Percentiles rank a stretch among this genome's conserved stretches.
Conservation (phyloP, 2,797 vertebrate species). For the Adrianichthys oophorus region DNA sequence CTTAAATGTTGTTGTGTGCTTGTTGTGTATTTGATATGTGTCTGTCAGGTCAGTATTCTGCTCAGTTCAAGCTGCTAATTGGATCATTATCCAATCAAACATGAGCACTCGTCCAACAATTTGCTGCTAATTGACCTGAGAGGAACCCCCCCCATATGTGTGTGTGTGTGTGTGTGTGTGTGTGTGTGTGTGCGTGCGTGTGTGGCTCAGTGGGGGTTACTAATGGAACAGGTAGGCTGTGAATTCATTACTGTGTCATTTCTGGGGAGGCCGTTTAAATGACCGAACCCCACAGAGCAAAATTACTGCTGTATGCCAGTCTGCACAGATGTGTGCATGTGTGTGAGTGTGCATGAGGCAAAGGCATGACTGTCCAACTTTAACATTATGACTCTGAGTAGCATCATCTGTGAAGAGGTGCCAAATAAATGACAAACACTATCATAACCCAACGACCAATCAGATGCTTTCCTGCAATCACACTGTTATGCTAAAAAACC, state of each 20-base stretch:
- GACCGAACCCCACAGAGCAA: slow-evolving; percentile 41
- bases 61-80: slow-evolving; percentile 20
- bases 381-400: too few relatives aligned
- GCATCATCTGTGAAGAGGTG: too few relatives aligned
- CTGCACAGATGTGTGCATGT: not conserved
- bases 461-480: not conserved
- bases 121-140: slow-evolving; percentile 51
- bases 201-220: slow-evolving; percentile 43
- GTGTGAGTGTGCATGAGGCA: not conserved
- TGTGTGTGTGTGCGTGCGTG: slow-evolving; percentile 8
- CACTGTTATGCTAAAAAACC: too few relatives aligned
- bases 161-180: slow-evolving; percentile 10
- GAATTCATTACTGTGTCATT: slow-evolving; percentile 67
- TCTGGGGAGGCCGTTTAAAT: slow-evolving; percentile 58
- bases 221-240: slow-evolving; percentile 63
- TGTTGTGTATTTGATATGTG: not conserved
- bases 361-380: not conserved
- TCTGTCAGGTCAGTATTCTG: slow-evolving; percentile 5
- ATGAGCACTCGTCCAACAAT: slow-evolving; percentile 32
- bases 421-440: too few relatives aligned
- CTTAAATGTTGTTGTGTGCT: not conserved
- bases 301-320: slow-evolving; percentile 30
- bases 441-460: not conserved
- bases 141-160: slow-evolving; percentile 2
- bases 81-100: slow-evolving; percentile 53